Conservation (phyloP, 2,113 vertebrate genomes). For the Rynchops niger region DNA sequence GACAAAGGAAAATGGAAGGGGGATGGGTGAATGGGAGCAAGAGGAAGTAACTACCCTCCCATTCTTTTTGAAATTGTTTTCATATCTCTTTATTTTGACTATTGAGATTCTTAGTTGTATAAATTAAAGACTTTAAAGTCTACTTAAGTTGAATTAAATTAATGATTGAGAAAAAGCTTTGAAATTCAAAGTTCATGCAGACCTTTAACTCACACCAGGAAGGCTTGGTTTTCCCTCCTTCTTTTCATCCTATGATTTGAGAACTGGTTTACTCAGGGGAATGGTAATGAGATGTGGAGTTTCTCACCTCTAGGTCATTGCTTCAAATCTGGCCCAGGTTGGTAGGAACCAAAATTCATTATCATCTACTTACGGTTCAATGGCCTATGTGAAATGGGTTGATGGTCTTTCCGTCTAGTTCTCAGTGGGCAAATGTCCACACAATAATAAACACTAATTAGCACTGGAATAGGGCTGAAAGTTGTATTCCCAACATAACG, state of each 20-base stretch:
- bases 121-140: not conserved
- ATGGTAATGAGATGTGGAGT: conserved; percentile 45
- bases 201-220: conserved; percentile 45
- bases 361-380: conserved; percentile 41
- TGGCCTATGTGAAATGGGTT: not conserved
- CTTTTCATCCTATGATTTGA: conserved; percentile 33
- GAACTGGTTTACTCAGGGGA: conserved; percentile 28
- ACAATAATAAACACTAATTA: conserved; percentile 4
- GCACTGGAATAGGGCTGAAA: not conserved
- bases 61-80: not conserved
- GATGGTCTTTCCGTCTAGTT: not conserved
- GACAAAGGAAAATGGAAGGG: conserved; percentile 42
- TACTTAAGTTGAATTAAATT: conserved; percentile 19
- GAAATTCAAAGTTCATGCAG: conserved; percentile 52
- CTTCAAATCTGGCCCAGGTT: conserved; percentile 39
- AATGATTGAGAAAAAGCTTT: conserved; percentile 33
- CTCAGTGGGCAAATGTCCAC: not conserved
- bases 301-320: conserved; percentile 60
- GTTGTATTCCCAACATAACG: not conserved
- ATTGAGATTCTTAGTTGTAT: not conserved
- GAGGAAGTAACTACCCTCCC: not conserved
- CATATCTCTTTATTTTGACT: not conserved
- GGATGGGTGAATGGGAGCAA: not conserved
- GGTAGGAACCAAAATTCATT: conserved; percentile 58
- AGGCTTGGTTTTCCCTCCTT: conserved; percentile 4